A percentile compares a stretch with the other conserved stretches of the same genome.
Evolutionary conservation across 2,888 invertebrate genomes (phyloP).

Genomic region (Exocentrus adspersus): DNA sequence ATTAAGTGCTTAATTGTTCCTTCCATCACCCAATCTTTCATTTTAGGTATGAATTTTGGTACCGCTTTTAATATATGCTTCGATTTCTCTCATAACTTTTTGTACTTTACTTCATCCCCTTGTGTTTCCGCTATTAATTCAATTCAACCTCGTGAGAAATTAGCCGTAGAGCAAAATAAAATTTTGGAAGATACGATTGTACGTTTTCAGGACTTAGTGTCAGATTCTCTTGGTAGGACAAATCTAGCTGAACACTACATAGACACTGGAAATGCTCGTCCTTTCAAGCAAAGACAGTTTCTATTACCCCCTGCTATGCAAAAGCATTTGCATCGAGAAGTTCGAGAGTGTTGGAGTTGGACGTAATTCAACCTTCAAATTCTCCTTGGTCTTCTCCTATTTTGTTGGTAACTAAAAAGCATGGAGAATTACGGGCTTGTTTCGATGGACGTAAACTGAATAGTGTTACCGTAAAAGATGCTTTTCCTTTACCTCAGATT

Average conservation of each 20-base stretch:
- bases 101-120: not conserved
- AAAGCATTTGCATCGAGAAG: slow-evolving; percentile 20
- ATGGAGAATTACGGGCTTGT: slow-evolving; percentile 48
- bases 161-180: not conserved
- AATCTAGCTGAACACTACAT: not conserved
- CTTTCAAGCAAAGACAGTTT: slow-evolving; percentile 30
- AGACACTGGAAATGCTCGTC: slow-evolving; percentile 15
- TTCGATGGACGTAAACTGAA: slow-evolving; percentile 53
- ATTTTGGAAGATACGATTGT: not conserved
- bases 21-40: not conserved
- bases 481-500: slow-evolving; percentile 51
- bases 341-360: slow-evolving; percentile 20
- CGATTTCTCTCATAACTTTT: not conserved
- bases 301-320: slow-evolving; percentile 25
- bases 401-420: slow-evolving; percentile 46
- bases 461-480: slow-evolving; percentile 48
- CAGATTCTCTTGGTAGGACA: not conserved
- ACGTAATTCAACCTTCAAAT: slow-evolving; percentile 44
- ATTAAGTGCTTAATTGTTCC: not conserved
- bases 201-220: slow-evolving; percentile 5
- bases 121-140: not conserved
- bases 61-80: not conserved
- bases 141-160: not conserved
- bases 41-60: slow-evolving; percentile 8
- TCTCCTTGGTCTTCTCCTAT: slow-evolving; percentile 48